Conservation (phyloP, 2,113 vertebrate species). For the Opisthocomus hoazin region DNA sequence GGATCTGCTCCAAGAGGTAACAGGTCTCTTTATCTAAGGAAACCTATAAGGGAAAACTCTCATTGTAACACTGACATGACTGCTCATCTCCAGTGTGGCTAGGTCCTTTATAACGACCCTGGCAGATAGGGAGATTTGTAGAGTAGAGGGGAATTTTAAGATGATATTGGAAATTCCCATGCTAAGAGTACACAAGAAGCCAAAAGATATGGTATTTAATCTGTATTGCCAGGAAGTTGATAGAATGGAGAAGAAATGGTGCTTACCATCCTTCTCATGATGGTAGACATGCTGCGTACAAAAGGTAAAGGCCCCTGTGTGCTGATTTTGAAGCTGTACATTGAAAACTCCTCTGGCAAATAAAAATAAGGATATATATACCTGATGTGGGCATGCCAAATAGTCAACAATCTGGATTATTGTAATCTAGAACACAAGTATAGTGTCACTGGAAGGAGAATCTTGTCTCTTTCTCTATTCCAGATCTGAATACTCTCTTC, state of each 20-base stretch:
- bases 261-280: background rate
- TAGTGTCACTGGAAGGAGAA: background rate
- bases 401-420: background rate
- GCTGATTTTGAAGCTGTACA: background rate
- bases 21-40: background rate
- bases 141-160: background rate
- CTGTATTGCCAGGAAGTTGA: background rate
- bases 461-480: background rate
- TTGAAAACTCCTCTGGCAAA: background rate
- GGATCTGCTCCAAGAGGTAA: background rate
- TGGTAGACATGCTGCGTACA: background rate
- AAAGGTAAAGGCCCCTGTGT: background rate
- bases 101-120: background rate
- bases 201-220: background rate
- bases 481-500: background rate
- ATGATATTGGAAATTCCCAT: background rate
- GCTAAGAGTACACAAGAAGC: background rate
- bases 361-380: background rate
- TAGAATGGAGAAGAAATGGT: background rate
- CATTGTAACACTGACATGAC: background rate
- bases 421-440: background rate
- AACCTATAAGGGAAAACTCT: background rate
- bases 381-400: background rate
- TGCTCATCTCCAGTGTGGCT: background rate
- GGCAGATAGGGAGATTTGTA: background rate